Conservation (phyloP, 2,113 vertebrate genomes). For the Thryonomys swinderianus region DNA sequence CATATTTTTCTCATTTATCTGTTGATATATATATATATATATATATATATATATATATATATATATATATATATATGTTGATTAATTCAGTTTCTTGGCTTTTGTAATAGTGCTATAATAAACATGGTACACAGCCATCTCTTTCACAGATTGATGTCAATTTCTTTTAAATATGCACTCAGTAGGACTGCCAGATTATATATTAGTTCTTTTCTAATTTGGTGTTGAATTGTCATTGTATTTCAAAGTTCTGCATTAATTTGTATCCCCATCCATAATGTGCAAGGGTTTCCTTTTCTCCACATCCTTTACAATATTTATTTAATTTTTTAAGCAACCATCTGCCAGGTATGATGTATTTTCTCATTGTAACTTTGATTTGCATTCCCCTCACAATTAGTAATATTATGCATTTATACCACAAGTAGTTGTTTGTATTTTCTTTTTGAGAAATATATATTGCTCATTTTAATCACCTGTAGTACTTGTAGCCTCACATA, state of each 20-base stretch:
- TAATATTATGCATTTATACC: neutral
- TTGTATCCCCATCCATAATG: neutral
- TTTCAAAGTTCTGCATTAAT: neutral
- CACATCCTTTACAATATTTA: neutral
- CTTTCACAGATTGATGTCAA: neutral
- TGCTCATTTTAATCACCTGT: neutral
- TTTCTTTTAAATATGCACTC: neutral
- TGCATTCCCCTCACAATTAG: neutral
- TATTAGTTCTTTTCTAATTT: neutral
- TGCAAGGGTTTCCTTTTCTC: neutral
- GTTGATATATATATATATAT: neutral
- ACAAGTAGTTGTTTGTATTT: neutral
- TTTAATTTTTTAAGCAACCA: neutral
- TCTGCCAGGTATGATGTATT: neutral
- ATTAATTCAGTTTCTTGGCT: neutral
- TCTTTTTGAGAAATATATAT: neutral
- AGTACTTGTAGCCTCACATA: constrained; percentile 48
- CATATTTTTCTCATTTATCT: neutral
- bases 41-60: no score
- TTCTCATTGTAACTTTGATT: neutral
- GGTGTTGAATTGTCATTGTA: neutral
- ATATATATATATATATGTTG: no score
- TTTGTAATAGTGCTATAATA: neutral
- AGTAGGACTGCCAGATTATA: neutral
- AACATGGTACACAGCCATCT: no score